phyloP scores from a whole-genome alignment of 2,113 vertebrate genomes.

The Vulpes ferrilata region DNA sequence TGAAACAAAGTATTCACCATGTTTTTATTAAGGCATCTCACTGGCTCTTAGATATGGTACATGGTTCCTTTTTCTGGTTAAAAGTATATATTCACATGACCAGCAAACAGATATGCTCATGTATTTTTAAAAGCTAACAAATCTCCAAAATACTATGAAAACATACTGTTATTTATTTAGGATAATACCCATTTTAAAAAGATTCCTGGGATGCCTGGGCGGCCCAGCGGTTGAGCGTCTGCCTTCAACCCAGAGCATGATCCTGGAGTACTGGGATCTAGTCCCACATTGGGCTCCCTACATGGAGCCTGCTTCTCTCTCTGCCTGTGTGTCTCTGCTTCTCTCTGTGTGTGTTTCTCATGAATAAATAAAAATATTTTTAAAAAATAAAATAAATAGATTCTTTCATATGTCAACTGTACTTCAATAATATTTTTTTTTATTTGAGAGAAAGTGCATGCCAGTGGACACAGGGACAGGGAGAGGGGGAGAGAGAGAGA shows the following conservation, averaged over 20 bases:
- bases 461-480: no score
- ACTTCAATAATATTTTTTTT: background rate
- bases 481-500: no score
- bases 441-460: no score
- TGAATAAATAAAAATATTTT: no score
- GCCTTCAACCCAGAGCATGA: no score
- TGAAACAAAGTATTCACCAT: background rate
- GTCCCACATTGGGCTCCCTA: no score
- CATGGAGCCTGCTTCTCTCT: no score
- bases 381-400: no score
- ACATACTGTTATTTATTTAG: background rate
- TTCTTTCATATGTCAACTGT: background rate
- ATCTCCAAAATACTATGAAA: conserved; percentile 41
- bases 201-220: background rate
- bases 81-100: background rate
- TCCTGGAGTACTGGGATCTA: no score
- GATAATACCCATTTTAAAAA: background rate
- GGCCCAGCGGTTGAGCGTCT: no score
- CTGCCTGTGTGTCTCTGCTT: no score
- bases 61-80: background rate
- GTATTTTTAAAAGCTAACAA: conserved; percentile 43
- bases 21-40: background rate
- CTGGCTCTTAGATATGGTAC: background rate
- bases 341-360: no score
- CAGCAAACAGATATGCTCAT: background rate